Base-by-base conservation (phyloP, 1,140 invertebrate species). In the Lepidurus arcticus region DNA sequence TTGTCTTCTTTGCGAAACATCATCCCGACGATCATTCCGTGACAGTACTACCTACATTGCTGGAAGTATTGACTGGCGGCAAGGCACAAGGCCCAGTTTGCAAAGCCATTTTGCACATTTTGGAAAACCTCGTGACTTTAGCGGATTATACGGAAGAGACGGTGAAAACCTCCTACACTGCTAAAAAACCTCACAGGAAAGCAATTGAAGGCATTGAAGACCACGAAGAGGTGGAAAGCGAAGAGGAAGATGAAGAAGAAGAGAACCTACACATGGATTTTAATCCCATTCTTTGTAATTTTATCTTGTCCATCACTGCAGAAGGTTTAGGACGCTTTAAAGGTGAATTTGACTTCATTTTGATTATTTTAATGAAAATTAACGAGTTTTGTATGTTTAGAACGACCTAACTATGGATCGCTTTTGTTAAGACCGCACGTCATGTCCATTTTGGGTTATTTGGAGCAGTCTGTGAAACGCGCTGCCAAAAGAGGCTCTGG, bases 61-160 rank as follows among this genome's bases (percentile, higher is more conserved):
- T 96, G 73, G 85, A 89, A 78, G 85, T 97, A 74, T 84, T 97
- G 7, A 80, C 88, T 7, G 89, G 89, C 74, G 85, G 88, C 2
- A 93, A 93, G 84, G 88, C 88, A 7, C 88, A 89, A 81, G 80
- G 84, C 0, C 86, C 86, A 21, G 94, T 97, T 0, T 85, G 89
- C 9, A 90, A 89, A 80, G 84, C 88, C 42, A 90, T 97, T 76
- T 85, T 95, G 77, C 90, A 92, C 81, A 90, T 96, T 82, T 84
- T 97, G 6, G 91, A 94, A 81, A 92, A 92, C 80, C 83, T 98
- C 44, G 82, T 97, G 76, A 92, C 90, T 1, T 84, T 91, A 42
- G 87, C 89, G 77, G 83, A 86, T 78, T 82, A 82, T 44, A 81
- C 81, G 6, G 44, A 42, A n/a, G 80, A 82, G 75, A 80, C 80